A percentile compares a stretch with the other conserved stretches of the same genome.
These are phyloP conservation scores for Scalopus aquaticus DNA, from an alignment of 2,113 vertebrate genomes.

Conservation along the genomic window DNA sequence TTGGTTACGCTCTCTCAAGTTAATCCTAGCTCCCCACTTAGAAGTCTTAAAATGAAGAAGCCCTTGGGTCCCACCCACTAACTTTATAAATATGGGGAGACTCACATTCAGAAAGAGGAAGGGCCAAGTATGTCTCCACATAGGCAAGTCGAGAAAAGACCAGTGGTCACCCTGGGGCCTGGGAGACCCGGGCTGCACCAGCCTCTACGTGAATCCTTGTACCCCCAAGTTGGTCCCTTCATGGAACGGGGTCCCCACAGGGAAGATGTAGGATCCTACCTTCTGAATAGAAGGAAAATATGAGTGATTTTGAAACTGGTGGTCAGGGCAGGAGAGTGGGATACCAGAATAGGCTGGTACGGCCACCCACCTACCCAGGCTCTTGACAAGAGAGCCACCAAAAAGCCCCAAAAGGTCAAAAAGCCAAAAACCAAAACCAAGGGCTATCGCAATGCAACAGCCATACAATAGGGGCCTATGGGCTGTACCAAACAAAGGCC, in stretches of 20 bases:
- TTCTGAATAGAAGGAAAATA: rapidly evolving
- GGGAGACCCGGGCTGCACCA: not conserved
- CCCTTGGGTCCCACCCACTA: not conserved
- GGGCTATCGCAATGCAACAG: too few species aligned
- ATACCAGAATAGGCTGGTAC: too few species aligned
- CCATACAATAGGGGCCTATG: too few species aligned
- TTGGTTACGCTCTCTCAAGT: not conserved
- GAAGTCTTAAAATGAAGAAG: not conserved
- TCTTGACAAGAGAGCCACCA: too few species aligned
- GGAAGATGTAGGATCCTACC: rapidly evolving
- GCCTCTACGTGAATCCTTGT: not conserved
- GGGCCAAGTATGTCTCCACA: not conserved
- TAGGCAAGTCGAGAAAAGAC: not conserved
- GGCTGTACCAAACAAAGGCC: too few species aligned
- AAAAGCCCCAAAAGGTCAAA: too few species aligned
- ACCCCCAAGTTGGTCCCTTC: not conserved
- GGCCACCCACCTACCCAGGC: too few species aligned
- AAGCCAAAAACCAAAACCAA: too few species aligned
- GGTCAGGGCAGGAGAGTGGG: too few species aligned
- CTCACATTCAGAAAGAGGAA: not conserved
- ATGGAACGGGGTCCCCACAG: rapidly evolving
- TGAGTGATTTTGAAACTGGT: too few species aligned
- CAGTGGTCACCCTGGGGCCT: not conserved
- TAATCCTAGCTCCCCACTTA: not conserved
- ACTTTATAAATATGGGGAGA: not conserved